Evolutionary conservation across 2,797 vertebrate genomes (phyloP).

Genomic region (Pseudomugil gertrudae): DNA sequence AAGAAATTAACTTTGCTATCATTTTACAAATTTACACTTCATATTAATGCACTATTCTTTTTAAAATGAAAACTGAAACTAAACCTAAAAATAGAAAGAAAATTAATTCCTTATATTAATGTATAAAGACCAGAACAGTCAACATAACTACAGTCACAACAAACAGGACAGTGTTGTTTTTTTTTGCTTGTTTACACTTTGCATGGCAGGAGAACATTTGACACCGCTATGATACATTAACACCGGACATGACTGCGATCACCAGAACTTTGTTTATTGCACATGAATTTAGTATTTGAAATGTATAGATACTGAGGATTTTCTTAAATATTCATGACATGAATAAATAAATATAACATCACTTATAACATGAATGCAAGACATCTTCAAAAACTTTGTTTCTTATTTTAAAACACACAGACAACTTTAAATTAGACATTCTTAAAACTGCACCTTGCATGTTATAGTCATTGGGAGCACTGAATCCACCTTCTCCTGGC

Average conservation of each 20-base stretch:
- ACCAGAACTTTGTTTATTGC: constrained; percentile 62
- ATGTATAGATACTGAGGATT: constrained; percentile 41
- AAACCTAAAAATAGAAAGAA: not conserved
- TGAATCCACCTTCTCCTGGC: constrained; percentile 21
- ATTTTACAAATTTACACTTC: no score
- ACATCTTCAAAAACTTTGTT: constrained; percentile 33
- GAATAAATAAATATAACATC: constrained; percentile 37
- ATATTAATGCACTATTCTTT: no score
- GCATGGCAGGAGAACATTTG: not conserved
- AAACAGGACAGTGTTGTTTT: not conserved
- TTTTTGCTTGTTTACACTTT: no score
- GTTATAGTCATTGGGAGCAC: constrained; percentile 16
- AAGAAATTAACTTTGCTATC: no score
- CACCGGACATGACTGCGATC: constrained; percentile 13
- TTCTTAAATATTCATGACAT: constrained; percentile 41
- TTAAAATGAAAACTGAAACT: not conserved
- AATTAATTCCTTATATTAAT: not conserved
- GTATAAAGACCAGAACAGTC: not conserved
- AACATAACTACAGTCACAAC: not conserved
- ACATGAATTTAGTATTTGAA: constrained; percentile 54
- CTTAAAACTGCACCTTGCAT: constrained; percentile 17
- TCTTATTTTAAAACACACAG: constrained; percentile 16
- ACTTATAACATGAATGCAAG: constrained; percentile 40
- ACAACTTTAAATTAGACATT: constrained; percentile 17
- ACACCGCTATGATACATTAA: not conserved